These are phyloP conservation scores for Caerostris darwini DNA, from an alignment of 1,140 invertebrate species.

Conservation along the genomic window DNA sequence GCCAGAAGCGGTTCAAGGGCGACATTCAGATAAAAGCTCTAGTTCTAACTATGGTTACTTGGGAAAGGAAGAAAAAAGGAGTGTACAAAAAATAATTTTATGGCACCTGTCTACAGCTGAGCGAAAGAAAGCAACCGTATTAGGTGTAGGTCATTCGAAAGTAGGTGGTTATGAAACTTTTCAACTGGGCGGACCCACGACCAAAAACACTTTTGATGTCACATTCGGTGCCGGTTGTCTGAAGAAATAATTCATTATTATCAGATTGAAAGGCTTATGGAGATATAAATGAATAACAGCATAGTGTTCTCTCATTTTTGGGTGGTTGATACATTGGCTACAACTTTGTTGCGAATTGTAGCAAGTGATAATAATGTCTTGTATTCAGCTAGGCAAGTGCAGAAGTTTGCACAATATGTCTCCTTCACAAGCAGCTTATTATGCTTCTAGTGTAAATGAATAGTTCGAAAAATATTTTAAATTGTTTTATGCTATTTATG, in stretches of 20 bases:
- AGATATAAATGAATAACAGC: no score
- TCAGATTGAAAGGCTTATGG: neutral
- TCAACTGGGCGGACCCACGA: neutral
- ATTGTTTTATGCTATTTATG: no score
- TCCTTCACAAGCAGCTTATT: no score
- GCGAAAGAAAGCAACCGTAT: slow-evolving; percentile 35
- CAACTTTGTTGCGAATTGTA: no score
- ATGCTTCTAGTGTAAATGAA: no score
- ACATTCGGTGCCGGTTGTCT: slow-evolving; percentile 1
- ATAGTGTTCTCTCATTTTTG: no score
- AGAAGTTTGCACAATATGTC: no score
- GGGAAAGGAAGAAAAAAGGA: neutral
- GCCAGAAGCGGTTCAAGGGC: slow-evolving; percentile 33
- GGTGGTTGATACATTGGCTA: no score
- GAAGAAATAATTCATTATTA: neutral
- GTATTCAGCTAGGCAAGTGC: no score
- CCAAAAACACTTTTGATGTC: neutral
- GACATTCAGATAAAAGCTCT: neutral
- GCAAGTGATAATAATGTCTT: no score
- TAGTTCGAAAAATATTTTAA: no score
- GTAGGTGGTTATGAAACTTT: slow-evolving; percentile 47
- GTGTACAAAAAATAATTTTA: neutral
- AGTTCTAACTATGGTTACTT: neutral
- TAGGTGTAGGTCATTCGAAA: slow-evolving; percentile 36
- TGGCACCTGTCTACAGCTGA: neutral